Evolutionary conservation across 2,797 vertebrate species (phyloP).

Genomic region (Sebastes flavidus): DNA sequence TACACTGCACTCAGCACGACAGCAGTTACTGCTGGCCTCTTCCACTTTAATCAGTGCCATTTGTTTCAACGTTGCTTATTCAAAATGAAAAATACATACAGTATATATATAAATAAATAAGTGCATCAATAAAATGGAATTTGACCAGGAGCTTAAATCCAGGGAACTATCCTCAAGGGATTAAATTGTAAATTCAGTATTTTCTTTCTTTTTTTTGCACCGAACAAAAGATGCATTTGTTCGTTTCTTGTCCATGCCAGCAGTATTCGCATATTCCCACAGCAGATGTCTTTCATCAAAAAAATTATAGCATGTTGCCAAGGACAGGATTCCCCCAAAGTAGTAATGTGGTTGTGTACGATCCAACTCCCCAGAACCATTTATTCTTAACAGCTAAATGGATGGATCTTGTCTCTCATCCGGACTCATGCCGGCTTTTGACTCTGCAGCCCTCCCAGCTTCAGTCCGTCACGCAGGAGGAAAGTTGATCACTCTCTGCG

Average conservation of each 20-base stretch:
- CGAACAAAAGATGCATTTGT: constrained; percentile 47
- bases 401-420: constrained; percentile 34
- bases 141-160: background rate
- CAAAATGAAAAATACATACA: background rate
- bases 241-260: constrained; percentile 7
- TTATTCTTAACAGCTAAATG: constrained; percentile 35
- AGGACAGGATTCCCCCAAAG: constrained; percentile 37
- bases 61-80: constrained; percentile 21
- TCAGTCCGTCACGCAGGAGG: background rate
- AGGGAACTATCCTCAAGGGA: constrained; percentile 10
- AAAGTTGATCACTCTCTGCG: constrained; percentile 49
- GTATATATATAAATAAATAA: background rate
- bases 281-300: constrained; percentile 43
- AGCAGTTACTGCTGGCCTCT: constrained; percentile 38
- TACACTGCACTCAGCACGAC: constrained; percentile 21
- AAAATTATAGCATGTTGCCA: constrained; percentile 6
- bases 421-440: background rate
- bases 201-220: background rate
- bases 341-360: constrained; percentile 1
- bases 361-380: constrained; percentile 13
- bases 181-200: constrained; percentile 4
- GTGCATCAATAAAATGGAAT: constrained; percentile 19
- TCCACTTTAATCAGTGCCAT: constrained; percentile 6
- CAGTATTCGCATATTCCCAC: background rate
- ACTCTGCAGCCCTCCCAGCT: constrained; percentile 9